phyloP scores from a whole-genome alignment of 2,888 invertebrate genomes.

The Auanema sp. region DNA sequence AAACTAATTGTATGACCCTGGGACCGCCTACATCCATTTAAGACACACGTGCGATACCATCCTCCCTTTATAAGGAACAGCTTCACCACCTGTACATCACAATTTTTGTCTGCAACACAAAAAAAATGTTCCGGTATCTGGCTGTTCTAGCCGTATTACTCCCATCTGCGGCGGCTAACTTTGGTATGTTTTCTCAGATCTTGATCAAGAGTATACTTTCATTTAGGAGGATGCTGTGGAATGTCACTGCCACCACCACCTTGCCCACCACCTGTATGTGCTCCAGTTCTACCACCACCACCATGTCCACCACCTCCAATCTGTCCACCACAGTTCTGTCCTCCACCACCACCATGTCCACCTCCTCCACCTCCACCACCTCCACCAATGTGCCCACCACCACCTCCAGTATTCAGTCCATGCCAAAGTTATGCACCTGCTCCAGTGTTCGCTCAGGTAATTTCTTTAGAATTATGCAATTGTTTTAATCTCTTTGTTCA shows the following conservation, averaged over 20 bases:
- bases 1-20: too few species aligned
- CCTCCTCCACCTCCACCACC: constrained; percentile 57
- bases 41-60: too few species aligned
- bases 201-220: constrained; percentile 9
- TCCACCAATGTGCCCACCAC: constrained; percentile 50
- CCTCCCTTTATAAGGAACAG: too few species aligned
- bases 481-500: background rate
- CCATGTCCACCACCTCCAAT: constrained; percentile 56
- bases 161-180: background rate
- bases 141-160: background rate
- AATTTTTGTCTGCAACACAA: too few species aligned
- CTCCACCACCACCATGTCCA: constrained; percentile 54
- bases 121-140: background rate
- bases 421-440: constrained; percentile 28
- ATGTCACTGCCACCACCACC: constrained; percentile 36
- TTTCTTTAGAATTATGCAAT: background rate
- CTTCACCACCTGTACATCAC: too few species aligned
- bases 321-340: constrained; percentile 56
- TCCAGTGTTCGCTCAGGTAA: constrained; percentile 23
- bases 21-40: too few species aligned
- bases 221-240: constrained; percentile 39
- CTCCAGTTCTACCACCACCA: constrained; percentile 42
- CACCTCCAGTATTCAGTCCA: constrained; percentile 27
- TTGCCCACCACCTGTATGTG: constrained; percentile 36
- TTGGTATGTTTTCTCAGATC: background rate